phyloP scores from a whole-genome alignment of 2,113 vertebrate genomes.

The Chiloscyllium plagiosum region DNA sequence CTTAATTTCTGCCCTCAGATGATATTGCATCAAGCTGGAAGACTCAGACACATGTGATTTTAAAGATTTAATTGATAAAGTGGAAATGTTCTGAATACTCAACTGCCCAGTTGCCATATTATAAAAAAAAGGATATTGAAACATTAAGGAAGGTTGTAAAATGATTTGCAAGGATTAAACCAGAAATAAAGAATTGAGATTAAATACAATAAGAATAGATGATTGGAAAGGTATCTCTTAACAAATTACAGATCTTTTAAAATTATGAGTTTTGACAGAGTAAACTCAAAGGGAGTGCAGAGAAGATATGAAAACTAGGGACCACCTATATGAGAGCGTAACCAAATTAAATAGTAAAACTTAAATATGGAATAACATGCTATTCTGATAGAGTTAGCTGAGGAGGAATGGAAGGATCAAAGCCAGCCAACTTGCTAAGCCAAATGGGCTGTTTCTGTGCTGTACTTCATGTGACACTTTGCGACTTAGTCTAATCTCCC shows the following conservation, averaged over 20 bases:
- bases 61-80: neutral
- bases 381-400: neutral
- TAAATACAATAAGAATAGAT: no score
- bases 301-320: neutral
- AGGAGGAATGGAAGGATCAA: neutral
- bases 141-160: no score
- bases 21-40: neutral
- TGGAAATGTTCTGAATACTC: neutral
- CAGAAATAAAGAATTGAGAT: no score
- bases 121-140: no score
- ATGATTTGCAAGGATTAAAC: no score
- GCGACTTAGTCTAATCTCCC: neutral
- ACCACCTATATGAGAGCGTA: neutral
- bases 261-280: no score
- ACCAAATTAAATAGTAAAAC: neutral
- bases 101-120: no score
- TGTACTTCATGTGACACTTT: neutral
- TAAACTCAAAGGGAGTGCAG: neutral
- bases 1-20: no score
- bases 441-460: neutral
- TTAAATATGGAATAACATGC: neutral
- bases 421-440: neutral
- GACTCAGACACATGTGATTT: neutral
- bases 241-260: no score
- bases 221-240: no score